Conservation (phyloP, 1,140 invertebrate genomes). For the Drosophila ironensis region DNA sequence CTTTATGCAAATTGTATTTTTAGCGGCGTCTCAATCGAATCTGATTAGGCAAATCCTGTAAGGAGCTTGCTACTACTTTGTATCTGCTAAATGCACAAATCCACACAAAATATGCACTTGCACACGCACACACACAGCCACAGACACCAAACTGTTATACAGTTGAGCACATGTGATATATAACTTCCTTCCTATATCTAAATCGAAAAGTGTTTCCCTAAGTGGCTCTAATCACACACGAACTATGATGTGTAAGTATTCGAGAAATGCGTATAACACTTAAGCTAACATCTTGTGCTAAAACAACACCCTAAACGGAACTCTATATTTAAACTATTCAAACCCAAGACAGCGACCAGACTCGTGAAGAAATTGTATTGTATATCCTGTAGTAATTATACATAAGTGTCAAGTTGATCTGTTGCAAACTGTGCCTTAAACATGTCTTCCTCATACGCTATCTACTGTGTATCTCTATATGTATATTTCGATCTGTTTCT, state of each 20-base stretch:
- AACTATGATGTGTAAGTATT: conserved; percentile 40
- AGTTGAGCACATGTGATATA: conserved; percentile 48
- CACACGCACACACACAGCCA: conserved; percentile 12
- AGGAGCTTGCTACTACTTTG: conserved; percentile 30
- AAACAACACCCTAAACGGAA: neutral
- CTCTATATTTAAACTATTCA: neutral
- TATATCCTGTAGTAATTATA: conserved; percentile 19
- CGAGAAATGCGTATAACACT: conserved; percentile 2
- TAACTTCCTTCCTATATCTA: conserved; percentile 8
- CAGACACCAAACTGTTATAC: conserved; percentile 31
- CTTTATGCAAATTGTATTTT: conserved; percentile 52
- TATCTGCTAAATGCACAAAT: conserved; percentile 32
- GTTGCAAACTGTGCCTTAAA: conserved; percentile 27
- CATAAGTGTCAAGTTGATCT: conserved; percentile 11
- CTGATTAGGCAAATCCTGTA: conserved; percentile 46
- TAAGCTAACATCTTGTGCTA: conserved; percentile 14
- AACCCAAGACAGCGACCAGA: conserved; percentile 11
- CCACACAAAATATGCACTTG: neutral
- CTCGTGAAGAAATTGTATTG: conserved; percentile 41
- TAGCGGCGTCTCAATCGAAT: conserved; percentile 67
- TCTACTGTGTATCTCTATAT: neutral
- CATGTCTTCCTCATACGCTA: conserved; percentile 21
- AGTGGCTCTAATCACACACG: conserved; percentile 26
- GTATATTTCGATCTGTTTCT: conserved; percentile 8
- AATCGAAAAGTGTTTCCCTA: conserved; percentile 4